Percentiles rank a stretch among this genome's conserved stretches.
phyloP scores from a whole-genome alignment of 2,888 invertebrate species.

The Xanthia icteritia region DNA sequence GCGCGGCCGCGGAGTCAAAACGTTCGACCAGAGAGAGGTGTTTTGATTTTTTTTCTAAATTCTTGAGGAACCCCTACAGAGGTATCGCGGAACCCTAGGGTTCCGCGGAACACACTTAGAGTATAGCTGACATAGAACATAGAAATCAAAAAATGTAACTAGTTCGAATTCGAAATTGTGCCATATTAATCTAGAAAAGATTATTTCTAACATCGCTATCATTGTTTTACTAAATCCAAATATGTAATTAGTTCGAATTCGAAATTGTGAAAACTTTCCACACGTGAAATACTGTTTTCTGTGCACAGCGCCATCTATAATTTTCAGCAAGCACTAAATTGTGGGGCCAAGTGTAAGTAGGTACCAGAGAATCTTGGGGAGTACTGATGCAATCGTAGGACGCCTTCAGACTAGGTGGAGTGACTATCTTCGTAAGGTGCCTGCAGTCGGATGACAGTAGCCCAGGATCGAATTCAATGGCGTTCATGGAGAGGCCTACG shows the following conservation, averaged over 20 bases:
- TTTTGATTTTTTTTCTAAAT: too few relatives aligned
- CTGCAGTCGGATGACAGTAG: not conserved
- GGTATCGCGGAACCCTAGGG: too few relatives aligned
- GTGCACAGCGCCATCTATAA: slow-evolving; percentile 11
- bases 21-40: too few relatives aligned
- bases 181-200: not conserved
- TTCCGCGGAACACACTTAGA: too few relatives aligned
- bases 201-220: not conserved
- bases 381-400: not conserved
- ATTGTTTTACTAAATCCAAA: not conserved
- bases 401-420: slow-evolving; percentile 3
- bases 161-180: too few relatives aligned
- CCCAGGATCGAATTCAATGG: not conserved
- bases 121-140: too few relatives aligned
- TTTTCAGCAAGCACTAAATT: not conserved
- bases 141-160: too few relatives aligned
- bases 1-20: too few relatives aligned
- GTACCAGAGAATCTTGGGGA: not conserved
- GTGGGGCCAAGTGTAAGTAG: too few relatives aligned
- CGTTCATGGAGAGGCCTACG: not conserved
- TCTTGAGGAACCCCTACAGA: too few relatives aligned
- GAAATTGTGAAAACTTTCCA: not conserved
- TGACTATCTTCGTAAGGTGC: not conserved
- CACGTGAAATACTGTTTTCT: not conserved
- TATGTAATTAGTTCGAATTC: not conserved